A percentile compares a stretch with the other conserved stretches of the same genome.
Evolutionary conservation across 2,113 vertebrate species (phyloP).

Genomic region (Pteropus alecto): DNA sequence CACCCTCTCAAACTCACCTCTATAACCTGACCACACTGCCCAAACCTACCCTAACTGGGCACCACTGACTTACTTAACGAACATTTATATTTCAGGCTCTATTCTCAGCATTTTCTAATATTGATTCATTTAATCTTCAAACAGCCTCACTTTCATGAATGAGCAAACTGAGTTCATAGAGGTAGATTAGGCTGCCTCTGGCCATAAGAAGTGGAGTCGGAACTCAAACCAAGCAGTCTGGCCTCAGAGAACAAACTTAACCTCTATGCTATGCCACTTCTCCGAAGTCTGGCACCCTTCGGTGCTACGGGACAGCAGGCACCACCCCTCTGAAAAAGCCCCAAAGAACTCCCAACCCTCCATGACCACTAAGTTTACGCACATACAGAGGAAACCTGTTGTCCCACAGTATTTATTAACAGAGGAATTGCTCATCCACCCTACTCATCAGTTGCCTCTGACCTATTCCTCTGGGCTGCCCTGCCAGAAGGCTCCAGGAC

Average conservation of each 20-base stretch:
- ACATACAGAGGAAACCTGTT: neutral
- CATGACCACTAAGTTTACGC: neutral
- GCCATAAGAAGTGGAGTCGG: neutral
- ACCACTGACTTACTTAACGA: neutral
- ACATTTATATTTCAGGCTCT: neutral
- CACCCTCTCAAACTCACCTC: neutral
- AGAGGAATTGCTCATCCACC: neutral
- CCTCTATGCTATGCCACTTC: neutral
- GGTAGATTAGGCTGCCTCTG: neutral
- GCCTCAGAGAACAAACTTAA: neutral
- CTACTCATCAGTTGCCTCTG: neutral
- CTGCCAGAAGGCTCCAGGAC: neutral
- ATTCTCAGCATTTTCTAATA: neutral
- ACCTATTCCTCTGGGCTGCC: neutral
- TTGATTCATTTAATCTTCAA: neutral
- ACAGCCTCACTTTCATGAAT: neutral
- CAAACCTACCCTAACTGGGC: neutral
- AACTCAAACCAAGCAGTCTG: neutral
- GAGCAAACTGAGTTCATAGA: neutral
- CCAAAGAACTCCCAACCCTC: rapidly evolving
- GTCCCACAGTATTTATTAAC: neutral
- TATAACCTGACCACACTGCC: neutral
- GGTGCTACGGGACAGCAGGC: neutral
- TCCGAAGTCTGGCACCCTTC: neutral
- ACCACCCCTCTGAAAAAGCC: neutral